Base-by-base conservation (phyloP, 2,797 vertebrate species). In the Melanitta fusca region DNA sequence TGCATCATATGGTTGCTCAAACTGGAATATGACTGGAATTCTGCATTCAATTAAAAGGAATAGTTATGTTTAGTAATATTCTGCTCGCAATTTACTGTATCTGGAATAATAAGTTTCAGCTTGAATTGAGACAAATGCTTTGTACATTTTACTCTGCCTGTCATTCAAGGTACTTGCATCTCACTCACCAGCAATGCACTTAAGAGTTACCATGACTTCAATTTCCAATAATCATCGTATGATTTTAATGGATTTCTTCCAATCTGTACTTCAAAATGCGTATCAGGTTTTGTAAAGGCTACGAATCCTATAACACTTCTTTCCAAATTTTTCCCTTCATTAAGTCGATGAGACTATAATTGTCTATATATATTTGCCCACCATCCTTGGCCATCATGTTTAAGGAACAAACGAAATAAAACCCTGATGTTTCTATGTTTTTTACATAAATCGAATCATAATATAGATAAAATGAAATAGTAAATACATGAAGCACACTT, bases 1-100 rank as follows among this genome's bases (percentile, higher is more conserved):
- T 62, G 47, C 47, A 78, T 82, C 8, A 45, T 82, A 84, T 6
- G 0, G 13, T 87, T 80, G 14, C 25, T 79, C 54, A 32, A 62
- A 57, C 15, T 53, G 56, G 36, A 41, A 43, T 75, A 36, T 75
- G 47, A 71, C 28, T 61, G 22, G 54, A 88, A 77, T 73, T 96
- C 70, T 95, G 51, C 51, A 57, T 94, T 91, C 64, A 91, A 21
- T 87, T 95, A 77, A 60, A n/a, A 85, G 41, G 54, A 79, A 75
- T 18, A 51, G 36, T 53, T 82, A 34, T 56, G 17, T 65, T 86
- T 83, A 83, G 56, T 32, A 93, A 73, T 91, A 80, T 79, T 91
- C 85, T 47, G 34, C 57, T 96, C 41, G 82, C 17, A 10, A 53
- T 18, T 93, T 80, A 72, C 36, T 88, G 15, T 83, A 80, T 64